phyloP scores from a whole-genome alignment of 2,797 vertebrate genomes.

The Syngnathus rostellatus region DNA sequence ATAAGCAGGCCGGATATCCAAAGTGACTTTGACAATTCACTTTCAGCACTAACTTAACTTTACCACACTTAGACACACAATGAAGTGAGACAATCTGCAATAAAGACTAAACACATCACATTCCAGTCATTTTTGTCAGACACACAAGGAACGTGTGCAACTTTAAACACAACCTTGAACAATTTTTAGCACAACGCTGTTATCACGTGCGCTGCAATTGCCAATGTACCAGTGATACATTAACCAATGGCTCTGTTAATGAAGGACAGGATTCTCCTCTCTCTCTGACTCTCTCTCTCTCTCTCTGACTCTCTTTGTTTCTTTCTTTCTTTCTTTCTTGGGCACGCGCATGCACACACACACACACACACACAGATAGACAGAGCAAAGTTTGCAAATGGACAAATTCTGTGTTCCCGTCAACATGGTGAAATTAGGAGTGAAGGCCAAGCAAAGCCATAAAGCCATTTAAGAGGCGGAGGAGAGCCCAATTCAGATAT shows the following conservation, averaged over 20 bases:
- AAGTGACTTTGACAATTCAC: background rate
- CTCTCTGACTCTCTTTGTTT: too few species aligned
- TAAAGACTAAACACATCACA: background rate
- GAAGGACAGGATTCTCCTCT: conserved; percentile 51
- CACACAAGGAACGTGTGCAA: background rate
- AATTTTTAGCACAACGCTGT: conserved; percentile 21
- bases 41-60: background rate
- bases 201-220: conserved; percentile 38
- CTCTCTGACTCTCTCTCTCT: background rate
- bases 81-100: background rate
- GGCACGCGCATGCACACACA: conserved; percentile 5
- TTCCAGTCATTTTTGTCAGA: conserved; percentile 5
- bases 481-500: conserved; percentile 10
- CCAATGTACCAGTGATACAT: conserved; percentile 57
- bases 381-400: conserved; percentile 52
- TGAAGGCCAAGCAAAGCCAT: conserved; percentile 37
- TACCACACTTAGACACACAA: background rate
- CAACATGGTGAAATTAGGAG: conserved; percentile 16
- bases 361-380: conserved; percentile 9
- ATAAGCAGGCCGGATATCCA: background rate
- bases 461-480: conserved; percentile 37
- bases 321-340: too few species aligned
- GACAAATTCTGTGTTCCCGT: conserved; percentile 25
- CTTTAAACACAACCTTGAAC: conserved; percentile 39
- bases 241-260: conserved; percentile 67